phyloP scores from a whole-genome alignment of 2,888 invertebrate genomes.

The Hyposoter didymator region DNA sequence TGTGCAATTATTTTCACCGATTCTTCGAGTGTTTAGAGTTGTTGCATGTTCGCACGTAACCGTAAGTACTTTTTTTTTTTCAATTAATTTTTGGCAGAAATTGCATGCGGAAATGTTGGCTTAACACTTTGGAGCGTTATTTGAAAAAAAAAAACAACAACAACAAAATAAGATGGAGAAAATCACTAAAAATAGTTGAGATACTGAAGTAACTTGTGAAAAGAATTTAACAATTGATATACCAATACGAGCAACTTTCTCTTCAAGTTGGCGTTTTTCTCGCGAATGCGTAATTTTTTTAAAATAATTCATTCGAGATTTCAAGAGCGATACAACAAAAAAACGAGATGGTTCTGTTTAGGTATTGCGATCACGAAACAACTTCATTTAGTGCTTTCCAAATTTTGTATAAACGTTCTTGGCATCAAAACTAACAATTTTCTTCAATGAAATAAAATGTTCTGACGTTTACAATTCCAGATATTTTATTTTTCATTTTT shows the following conservation, averaged over 20 bases:
- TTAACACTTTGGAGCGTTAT: not conserved
- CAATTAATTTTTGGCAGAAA: not conserved
- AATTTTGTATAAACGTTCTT: too few relatives aligned
- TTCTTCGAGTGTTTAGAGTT: conserved; percentile 38
- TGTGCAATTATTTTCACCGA: conserved; percentile 32
- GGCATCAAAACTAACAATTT: too few relatives aligned
- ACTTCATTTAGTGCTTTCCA: too few relatives aligned
- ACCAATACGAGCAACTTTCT: not conserved
- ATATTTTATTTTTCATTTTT: too few relatives aligned
- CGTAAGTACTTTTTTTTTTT: conserved; percentile 14
- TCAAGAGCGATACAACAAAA: not conserved
- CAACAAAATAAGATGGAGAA: not conserved
- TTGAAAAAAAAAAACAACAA: not conserved
- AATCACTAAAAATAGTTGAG: not conserved
- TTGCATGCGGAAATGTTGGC: not conserved
- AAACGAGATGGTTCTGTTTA: not conserved
- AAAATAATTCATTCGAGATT: not conserved
- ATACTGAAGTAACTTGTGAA: not conserved
- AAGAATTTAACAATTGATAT: not conserved
- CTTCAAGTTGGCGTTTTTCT: not conserved
- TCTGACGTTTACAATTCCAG: too few relatives aligned
- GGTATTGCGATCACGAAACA: too few relatives aligned
- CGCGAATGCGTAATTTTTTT: not conserved
- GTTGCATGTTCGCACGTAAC: conserved; percentile 36
- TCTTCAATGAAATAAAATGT: too few relatives aligned